A percentile compares a stretch with the other conserved stretches of the same genome.
Conservation (phyloP, 2,797 vertebrate genomes). For the Tenualosa thibaudeaui region DNA sequence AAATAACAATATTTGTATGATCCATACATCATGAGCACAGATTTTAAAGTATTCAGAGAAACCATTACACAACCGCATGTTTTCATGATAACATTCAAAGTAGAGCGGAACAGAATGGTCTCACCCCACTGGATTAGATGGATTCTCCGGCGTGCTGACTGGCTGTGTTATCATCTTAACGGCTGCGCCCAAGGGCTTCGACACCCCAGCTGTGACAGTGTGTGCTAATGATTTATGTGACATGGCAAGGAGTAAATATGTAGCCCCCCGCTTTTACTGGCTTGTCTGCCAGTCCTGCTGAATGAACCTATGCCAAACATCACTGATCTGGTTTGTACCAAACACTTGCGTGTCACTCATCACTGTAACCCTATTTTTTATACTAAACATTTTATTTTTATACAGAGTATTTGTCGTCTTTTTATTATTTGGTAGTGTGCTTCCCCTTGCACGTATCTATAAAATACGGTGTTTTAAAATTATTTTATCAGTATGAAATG, state of each 20-base stretch:
- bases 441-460: too few relatives aligned
- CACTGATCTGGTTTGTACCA: not conserved
- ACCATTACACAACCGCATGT: not conserved
- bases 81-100: not conserved
- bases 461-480: not conserved
- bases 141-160: not conserved
- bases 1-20: not conserved
- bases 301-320: not conserved
- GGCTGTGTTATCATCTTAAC: slow-evolving; percentile 15
- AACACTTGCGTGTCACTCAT: not conserved
- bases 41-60: not conserved
- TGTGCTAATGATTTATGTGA: slow-evolving; percentile 7
- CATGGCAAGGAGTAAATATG: not conserved
- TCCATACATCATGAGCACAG: not conserved
- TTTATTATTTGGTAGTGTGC: too few relatives aligned
- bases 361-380: not conserved
- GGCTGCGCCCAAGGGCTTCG: not conserved
- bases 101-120: not conserved
- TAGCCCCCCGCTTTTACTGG: not conserved
- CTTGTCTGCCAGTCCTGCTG: not conserved
- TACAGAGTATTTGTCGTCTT: too few relatives aligned
- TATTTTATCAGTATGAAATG: not conserved
- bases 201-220: not conserved
- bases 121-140: not conserved
- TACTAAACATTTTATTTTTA: too few relatives aligned